Base-by-base conservation (phyloP, 1,140 invertebrate genomes). In the Anastatus disparis region DNA sequence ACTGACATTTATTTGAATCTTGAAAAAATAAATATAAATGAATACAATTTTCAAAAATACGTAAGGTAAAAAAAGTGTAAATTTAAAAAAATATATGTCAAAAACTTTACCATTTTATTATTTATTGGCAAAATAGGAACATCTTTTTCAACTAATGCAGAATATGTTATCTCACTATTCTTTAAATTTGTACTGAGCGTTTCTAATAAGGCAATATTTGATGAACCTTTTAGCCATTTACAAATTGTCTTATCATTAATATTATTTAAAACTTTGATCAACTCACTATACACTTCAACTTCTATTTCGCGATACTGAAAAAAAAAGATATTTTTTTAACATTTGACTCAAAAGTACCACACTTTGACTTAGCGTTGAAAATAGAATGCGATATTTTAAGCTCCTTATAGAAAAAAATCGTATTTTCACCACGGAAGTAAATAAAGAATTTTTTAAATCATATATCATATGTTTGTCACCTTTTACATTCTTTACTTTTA, bases 1-100 rank as follows among this genome's bases (percentile, higher is more conserved):
- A 71, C 80, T 81, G 3, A 77, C 69, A n/a, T 38, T 72, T 1
- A 84, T 40, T 76, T 74, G 78, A n/a, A 84, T 38, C 68, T 70
- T 58, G 38, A n/a, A 35, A 4, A 35, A 35, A 35, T 35, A 35
- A 6, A 35, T 35, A 6, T 35, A 6, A 35, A 35, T 35, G 31
- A 6, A 35, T 35, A 35, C 4, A 35, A 35, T 35, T 35, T 35
- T 35, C 31, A 6, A 35, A 4, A 35, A 35, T 6, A 35, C 4
- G 31, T 35, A n/a, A n/a, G n/a, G n/a, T n/a, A n/a, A n/a, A n/a
- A n/a, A n/a, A n/a, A n/a, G n/a, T n/a, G n/a, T n/a, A n/a, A n/a
- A n/a, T n/a, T n/a, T n/a, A n/a, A n/a, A n/a, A n/a, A n/a, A n/a
- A n/a, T n/a, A n/a, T n/a, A n/a, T n/a, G n/a, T n/a, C n/a, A n/a